Evolutionary conservation across 2,888 invertebrate genomes (phyloP).

Genomic region (Germaria angustata): DNA sequence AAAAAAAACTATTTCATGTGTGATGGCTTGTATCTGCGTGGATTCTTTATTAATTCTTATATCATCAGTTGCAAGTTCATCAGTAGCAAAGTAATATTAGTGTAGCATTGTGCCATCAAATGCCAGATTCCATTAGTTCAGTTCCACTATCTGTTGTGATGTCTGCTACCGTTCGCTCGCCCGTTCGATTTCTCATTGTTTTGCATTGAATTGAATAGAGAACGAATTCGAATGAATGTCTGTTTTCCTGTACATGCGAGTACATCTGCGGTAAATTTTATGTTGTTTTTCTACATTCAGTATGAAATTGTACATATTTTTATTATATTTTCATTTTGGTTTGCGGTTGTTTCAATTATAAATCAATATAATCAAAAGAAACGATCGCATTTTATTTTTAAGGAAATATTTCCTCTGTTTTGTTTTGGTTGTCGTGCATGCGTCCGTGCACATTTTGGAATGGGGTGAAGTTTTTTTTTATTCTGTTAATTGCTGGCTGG

Average conservation of each 20-base stretch:
- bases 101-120: conserved; percentile 35
- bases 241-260: conserved; percentile 28
- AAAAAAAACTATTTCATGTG: conserved; percentile 12
- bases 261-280: conserved; percentile 63
- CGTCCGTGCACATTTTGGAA: conserved; percentile 31
- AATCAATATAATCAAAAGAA: conserved; percentile 66
- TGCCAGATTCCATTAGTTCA: conserved; percentile 59
- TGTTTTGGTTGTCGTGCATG: conserved; percentile 19
- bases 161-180: conserved; percentile 39
- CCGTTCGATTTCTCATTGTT: conserved; percentile 13
- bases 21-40: background rate
- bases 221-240: conserved; percentile 19
- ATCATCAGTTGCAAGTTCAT: conserved; percentile 58
- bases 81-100: conserved; percentile 42
- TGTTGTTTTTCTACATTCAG: conserved; percentile 1
- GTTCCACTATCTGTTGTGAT: conserved; percentile 40
- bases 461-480: conserved; percentile 51
- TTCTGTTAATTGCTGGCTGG: conserved; percentile 46
- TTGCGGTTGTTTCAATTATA: conserved; percentile 66
- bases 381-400: conserved; percentile 63
- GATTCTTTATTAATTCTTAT: conserved; percentile 33
- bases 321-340: conserved; percentile 38
- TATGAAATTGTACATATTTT: conserved; percentile 53
- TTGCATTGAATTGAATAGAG: conserved; percentile 15
- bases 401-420: conserved; percentile 59